phyloP scores from a whole-genome alignment of 2,113 vertebrate species.

The Mesitornis unicolor region DNA sequence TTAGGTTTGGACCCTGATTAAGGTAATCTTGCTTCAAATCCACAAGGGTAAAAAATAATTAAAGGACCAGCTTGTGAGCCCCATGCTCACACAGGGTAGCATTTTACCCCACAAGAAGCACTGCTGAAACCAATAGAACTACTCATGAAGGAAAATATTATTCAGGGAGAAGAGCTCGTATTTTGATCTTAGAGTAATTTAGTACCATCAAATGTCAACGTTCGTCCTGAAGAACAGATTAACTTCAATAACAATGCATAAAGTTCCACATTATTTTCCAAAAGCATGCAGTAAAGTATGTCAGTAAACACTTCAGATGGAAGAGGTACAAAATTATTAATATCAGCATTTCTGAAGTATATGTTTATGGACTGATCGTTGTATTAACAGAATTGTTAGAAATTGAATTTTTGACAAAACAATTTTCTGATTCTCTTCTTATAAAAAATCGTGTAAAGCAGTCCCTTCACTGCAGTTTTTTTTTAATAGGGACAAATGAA shows the following conservation, averaged over 20 bases:
- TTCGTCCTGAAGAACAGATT: constrained; percentile 16
- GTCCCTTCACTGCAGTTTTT: constrained; percentile 28
- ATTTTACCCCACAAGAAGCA: background rate
- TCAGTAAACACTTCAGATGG: constrained; percentile 8
- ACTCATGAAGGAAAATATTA: fast-evolving
- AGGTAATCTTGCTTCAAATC: background rate
- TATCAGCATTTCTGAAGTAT: constrained; percentile 44
- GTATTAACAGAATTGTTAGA: constrained; percentile 55
- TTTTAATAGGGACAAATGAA: constrained; percentile 78
- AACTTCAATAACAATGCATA: constrained; percentile 13
- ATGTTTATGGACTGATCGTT: constrained; percentile 66
- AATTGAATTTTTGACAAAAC: constrained; percentile 66
- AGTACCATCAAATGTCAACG: background rate
- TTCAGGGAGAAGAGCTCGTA: background rate
- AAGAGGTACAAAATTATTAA: constrained; percentile 33
- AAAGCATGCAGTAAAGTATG: constrained; percentile 16
- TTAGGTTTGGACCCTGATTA: background rate
- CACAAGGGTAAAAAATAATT: background rate
- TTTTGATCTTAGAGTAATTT: background rate
- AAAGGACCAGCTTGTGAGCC: background rate
- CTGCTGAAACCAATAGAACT: background rate
- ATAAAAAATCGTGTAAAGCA: constrained; percentile 1
- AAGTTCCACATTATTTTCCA: constrained; percentile 37
- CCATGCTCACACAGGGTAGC: fast-evolving
- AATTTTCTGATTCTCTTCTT: constrained; percentile 50